phyloP scores from a whole-genome alignment of 1,140 invertebrate genomes.

The Linepithema humile region DNA sequence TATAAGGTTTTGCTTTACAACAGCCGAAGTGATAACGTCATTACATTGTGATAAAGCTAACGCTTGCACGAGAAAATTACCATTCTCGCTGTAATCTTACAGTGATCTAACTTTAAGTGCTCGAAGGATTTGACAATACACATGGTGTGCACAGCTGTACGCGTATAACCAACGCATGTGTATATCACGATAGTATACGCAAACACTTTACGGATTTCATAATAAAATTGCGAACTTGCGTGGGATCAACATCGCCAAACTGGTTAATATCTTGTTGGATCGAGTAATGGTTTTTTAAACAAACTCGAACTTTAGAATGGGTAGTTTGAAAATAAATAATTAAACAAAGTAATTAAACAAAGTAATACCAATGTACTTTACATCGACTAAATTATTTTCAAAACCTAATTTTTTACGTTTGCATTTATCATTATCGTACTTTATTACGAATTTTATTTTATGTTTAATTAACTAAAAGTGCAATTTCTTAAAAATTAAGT shows the following conservation, averaged over 20 bases:
- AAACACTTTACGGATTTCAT: slow-evolving; percentile 16
- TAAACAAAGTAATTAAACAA: too few species aligned
- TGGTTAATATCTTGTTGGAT: background rate
- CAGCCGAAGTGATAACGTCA: background rate
- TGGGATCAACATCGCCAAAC: background rate
- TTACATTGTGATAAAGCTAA: slow-evolving; percentile 31
- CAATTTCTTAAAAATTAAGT: background rate
- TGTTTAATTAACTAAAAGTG: background rate
- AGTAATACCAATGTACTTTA: background rate
- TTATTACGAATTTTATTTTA: background rate
- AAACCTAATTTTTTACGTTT: background rate
- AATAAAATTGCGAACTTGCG: background rate
- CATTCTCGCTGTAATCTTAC: slow-evolving; percentile 39
- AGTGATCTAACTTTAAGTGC: slow-evolving; percentile 47
- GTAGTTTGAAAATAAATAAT: background rate
- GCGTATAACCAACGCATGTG: background rate
- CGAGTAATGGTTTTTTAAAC: background rate
- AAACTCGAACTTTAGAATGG: background rate
- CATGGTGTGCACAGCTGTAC: background rate
- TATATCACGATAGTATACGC: background rate
- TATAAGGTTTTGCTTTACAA: background rate
- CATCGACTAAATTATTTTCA: background rate
- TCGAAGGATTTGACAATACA: slow-evolving; percentile 18
- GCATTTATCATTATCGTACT: background rate
- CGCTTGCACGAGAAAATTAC: slow-evolving; percentile 36